Evolutionary conservation across 2,113 vertebrate genomes (phyloP).

Genomic region (Xenopus borealis): DNA sequence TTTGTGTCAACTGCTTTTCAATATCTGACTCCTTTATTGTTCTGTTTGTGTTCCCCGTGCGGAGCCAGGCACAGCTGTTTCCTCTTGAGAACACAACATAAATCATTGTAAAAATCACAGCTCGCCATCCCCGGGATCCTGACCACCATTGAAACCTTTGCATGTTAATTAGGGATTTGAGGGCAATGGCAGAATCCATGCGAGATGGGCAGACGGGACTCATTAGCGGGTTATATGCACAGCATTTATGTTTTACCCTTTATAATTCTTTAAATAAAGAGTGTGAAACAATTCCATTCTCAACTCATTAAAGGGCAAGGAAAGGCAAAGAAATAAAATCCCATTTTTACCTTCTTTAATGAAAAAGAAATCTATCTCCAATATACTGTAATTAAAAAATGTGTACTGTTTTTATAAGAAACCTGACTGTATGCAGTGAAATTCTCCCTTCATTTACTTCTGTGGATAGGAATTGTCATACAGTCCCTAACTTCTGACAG

Average conservation of each 20-base stretch:
- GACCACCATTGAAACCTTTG: conserved; percentile 12
- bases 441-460: too few relatives aligned
- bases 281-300: conserved; percentile 1
- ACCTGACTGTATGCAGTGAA: too few relatives aligned
- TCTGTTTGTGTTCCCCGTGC: conserved; percentile 26
- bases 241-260: too few relatives aligned
- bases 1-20: not conserved
- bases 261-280: too few relatives aligned
- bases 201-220: not conserved
- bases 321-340: too few relatives aligned
- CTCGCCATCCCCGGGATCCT: not conserved
- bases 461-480: too few relatives aligned
- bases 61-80: conserved; percentile 38
- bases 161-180: conserved; percentile 14
- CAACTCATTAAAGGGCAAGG: conserved; percentile 24
- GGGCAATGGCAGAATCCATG: not conserved
- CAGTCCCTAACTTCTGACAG: too few relatives aligned
- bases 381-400: too few relatives aligned
- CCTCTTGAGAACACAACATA: conserved; percentile 30
- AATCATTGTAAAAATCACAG: conserved; percentile 21
- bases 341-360: too few relatives aligned
- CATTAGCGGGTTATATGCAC: not conserved
- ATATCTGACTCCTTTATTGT: conserved; percentile 39
- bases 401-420: too few relatives aligned
- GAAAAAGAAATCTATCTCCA: too few relatives aligned